Evolutionary conservation across 2,888 invertebrate species (phyloP), one percentile per base, ranked within the genome.

Genomic region (Seira musarum): DNA sequence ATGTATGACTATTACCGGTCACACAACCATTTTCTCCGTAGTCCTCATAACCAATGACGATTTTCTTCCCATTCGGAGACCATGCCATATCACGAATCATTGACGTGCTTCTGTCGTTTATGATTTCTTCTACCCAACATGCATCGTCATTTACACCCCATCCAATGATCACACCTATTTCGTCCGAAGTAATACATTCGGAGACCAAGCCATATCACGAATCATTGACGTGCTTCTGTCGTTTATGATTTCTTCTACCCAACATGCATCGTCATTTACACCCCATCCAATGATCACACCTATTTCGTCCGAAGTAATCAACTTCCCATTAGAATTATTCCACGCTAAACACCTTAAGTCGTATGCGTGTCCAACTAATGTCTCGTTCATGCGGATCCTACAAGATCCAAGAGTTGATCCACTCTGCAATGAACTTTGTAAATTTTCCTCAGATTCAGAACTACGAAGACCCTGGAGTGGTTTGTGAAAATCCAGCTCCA

Each of bases 281-380:
- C 35, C 61, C 80, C 80, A 80, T 24, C 67, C 80, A 64, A 80
- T 63, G 6, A 80, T 80, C 13, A 80, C 5, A 57, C 78, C 78
- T 13, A 65, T 70, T 25, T 78, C 78, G 21, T 80, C 80, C 1
- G 70, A 57, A 10, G 80, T 74, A n/a, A 75, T 6, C 35, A 80
- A 21, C 30, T 75, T 78, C 49, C 71, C 71, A 25, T 67, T 66
- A 1, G 49, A 19, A 53, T 30, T 61, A 40, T 70, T 73, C 80
- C 80, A 80, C 1, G 53, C 60, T 2, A 80, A 15, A 21, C 74
- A 65, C 21, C 53, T 63, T 15, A 80, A n/a, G 53, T 74, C 74
- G 30, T 60, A 70, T 0, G 75, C 35, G 64, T 80, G 80, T 15
- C 80, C 80, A 40, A 75, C 74, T 1, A 80, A 53, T 6, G 74